Base-by-base conservation (phyloP, 2,113 vertebrate genomes). In the Poeciliopsis retropinna region DNA sequence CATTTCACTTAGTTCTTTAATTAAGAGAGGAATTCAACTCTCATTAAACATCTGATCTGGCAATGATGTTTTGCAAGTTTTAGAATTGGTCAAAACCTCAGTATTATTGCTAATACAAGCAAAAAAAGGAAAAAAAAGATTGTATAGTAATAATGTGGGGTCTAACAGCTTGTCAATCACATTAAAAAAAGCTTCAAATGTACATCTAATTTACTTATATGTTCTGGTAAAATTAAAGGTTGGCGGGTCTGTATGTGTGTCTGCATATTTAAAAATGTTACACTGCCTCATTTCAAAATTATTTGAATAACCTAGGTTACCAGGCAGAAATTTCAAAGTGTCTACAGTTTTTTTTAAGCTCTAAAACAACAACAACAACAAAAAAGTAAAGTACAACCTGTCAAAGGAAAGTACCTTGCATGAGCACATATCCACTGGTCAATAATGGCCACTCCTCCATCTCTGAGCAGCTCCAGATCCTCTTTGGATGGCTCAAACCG, bases 351-450 rank as follows among this genome's bases (percentile, higher is more conserved):
- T 19, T 10, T 39, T 34, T n/a, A 1, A 22, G 22, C 10, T 31
- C 7, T 54, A 19, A 22, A 25, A 6, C 22, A 27, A 27, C n/a
- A n/a, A n/a, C n/a, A n/a, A n/a, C n/a, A n/a, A 27, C 3, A 22
- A 1, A 0, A 10, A 31, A 19, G 19, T 25, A 34, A 12, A 64
- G 22, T 25, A 70, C 0, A 11, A 25, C 2, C 65, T 25, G 15
- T 14, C 3, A 30, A 61, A 34, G 1, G 27, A 61, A 60, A 39
- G 77, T 91, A 98, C 97, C 97, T 96, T 30, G 97, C 96, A 37
- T 99, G 98, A 0, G 97, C 90, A 2, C 98, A 99, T 87, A 99
- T 95, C 98, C 98, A 99, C 89, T 99, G 98, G 86, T 99, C 98
- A 73, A 99, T 96, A 72, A 99, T 96, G 6, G 98, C 98, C 28